Evolutionary conservation across 1,140 invertebrate genomes (phyloP), one percentile per base, ranked within the genome.

Genomic region (Trichonephila clavata): DNA sequence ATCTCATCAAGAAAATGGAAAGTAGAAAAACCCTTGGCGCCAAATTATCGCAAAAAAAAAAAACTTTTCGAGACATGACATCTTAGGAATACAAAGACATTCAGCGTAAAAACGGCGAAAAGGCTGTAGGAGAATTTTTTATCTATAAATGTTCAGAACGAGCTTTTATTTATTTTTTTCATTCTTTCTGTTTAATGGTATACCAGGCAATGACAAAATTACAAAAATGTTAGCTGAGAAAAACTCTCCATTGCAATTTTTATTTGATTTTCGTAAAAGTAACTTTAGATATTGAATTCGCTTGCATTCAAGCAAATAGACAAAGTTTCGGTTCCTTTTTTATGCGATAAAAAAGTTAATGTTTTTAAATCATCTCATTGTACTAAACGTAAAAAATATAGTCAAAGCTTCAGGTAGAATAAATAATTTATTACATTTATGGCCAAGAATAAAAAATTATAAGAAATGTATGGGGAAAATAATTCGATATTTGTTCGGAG

Each of bases 1-100:
- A 90, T 90, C 88, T 90, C 65, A 90, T 90, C 88, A 90, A 80
- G 88, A 90, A 90, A 90, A 90, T 90, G 88, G 88, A 90, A 77
- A 90, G 68, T 59, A 80, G 68, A 68, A 90, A n/a, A 90, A 60
- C 43, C 57, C 57, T 80, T 90, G 88, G 88, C 88, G 88, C 88
- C 88, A 90, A 90, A 90, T 90, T 90, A 90, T 90, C 71, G 68
- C 68, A 27, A 39, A 59, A 77, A 90, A 77, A 90, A 80, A 90
- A 77, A 71, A 65, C 68, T 77, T 90, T 80, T 90, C 20, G 50
- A 90, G 88, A 90, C 88, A 80, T 77, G 68, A 90, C 88, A 80
- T 32, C 27, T 20, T 13, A 59, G 27, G 68, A 90, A 90, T 80
- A 80, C 88, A 60, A 90, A 90, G 50, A 80, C 39, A 80, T 68